A percentile compares a stretch with the other conserved stretches of the same genome.
These are phyloP conservation scores for Prionace glauca DNA, from an alignment of 2,797 vertebrate genomes.

Conservation along the genomic window DNA sequence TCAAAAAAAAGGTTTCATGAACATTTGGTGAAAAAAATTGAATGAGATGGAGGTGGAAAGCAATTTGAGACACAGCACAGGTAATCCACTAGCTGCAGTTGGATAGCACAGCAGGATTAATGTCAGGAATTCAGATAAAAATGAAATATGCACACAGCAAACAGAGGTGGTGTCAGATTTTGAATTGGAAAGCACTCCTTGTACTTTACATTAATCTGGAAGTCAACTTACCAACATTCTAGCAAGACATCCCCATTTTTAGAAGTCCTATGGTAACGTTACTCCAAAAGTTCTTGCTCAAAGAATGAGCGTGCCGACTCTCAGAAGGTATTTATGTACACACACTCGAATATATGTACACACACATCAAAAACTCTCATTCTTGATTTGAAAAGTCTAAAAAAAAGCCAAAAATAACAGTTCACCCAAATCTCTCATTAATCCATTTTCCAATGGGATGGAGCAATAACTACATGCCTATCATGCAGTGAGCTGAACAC, in stretches of 20 bases:
- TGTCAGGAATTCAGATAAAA: neutral
- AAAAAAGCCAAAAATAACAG: neutral
- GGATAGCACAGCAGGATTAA: neutral
- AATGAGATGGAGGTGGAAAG: neutral
- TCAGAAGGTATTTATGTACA: neutral
- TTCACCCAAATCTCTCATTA: neutral
- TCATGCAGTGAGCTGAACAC: neutral
- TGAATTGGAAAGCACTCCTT: neutral
- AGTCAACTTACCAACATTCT: neutral
- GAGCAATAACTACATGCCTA: neutral
- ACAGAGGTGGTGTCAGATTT: neutral
- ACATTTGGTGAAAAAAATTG: neutral
- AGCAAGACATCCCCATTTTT: too few relatives aligned
- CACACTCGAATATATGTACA: neutral
- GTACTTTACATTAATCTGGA: neutral
- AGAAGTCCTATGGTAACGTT: too few relatives aligned
- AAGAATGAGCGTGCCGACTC: too few relatives aligned
- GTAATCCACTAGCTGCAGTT: neutral
- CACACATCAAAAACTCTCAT: neutral
- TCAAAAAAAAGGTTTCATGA: neutral
- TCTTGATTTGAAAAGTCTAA: neutral
- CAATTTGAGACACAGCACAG: neutral
- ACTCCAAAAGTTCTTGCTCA: too few relatives aligned
- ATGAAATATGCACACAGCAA: neutral
- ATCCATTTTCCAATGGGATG: neutral